phyloP scores from a whole-genome alignment of 2,797 vertebrate species.

The Hafferia zeledoni region DNA sequence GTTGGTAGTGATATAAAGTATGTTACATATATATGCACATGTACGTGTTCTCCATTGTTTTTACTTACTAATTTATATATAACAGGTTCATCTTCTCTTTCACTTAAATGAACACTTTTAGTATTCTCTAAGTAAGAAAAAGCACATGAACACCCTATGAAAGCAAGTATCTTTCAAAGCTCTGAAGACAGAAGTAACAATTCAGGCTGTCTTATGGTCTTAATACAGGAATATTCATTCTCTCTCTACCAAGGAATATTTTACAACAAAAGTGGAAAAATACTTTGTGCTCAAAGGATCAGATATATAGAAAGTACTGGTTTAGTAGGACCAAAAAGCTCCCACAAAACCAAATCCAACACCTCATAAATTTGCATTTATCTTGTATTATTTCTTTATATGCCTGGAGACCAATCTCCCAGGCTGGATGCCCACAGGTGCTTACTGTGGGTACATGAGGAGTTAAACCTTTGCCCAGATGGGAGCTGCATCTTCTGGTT shows the following conservation, averaged over 20 bases:
- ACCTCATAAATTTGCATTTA: background rate
- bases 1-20: background rate
- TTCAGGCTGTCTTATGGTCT: background rate
- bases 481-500: background rate
- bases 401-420: background rate
- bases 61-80: background rate
- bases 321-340: background rate
- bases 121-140: background rate
- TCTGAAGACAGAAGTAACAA: background rate
- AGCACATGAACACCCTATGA: background rate
- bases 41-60: fast-evolving
- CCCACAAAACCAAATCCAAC: background rate
- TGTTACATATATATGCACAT: fast-evolving
- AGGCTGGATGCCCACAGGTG: fast-evolving
- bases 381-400: background rate
- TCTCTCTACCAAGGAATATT: background rate
- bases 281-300: background rate
- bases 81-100: background rate
- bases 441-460: fast-evolving
- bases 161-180: background rate
- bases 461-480: background rate
- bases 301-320: background rate
- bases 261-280: background rate
- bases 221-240: background rate
- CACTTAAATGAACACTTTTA: background rate